Evolutionary conservation across 2,113 vertebrate species (phyloP), one percentile per base, ranked within the genome.

Genomic region (Dolichotis patagonum): DNA sequence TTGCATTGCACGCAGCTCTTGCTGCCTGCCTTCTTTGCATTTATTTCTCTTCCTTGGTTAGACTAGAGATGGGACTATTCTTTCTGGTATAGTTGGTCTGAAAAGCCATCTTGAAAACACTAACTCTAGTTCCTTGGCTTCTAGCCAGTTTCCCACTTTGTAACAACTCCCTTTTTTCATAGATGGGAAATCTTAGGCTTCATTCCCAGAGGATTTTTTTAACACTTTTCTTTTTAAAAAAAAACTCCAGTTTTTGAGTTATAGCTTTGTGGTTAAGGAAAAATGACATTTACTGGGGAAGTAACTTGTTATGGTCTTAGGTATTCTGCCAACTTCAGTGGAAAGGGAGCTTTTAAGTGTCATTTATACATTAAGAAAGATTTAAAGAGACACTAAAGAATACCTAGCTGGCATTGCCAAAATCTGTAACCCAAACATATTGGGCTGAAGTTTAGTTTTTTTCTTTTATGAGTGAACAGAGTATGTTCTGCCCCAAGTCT

Each of bases 271-370:
- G 97, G 98, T 98, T 98, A 97, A 96, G 96, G 83, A 62, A 98
- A 95, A 98, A 97, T 97, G 89, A 90, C 78, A 96, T 98, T 98
- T 98, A 98, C 92, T 97, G 92, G 94, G 93, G 97, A 98, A 98
- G 97, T 77, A 98, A 97, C 97, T 98, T 98, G 96, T 98, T 98
- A 98, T 85, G 81, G 96, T 90, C 97, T 96, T 98, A 98, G 97
- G 97, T 98, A 92, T 91, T 96, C 95, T 95, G 98, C 97, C 98
- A 98, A 88, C 80, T 97, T 84, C 96, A 98, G 95, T 97, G 98
- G 98, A 98, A 97, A 88, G 75, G 94, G 77, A 92, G 73, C 94
- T 98, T 98, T 98, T 97, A 98, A 98, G 91, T 98, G 96, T 98
- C 98, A 97, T 97, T 98, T 98, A 95, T 97, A 93, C 92, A 97